A percentile compares a stretch with the other conserved stretches of the same genome.
These are phyloP conservation scores for Ceratina calcarata DNA, from an alignment of 1,140 invertebrate genomes.

Conservation along the genomic window DNA sequence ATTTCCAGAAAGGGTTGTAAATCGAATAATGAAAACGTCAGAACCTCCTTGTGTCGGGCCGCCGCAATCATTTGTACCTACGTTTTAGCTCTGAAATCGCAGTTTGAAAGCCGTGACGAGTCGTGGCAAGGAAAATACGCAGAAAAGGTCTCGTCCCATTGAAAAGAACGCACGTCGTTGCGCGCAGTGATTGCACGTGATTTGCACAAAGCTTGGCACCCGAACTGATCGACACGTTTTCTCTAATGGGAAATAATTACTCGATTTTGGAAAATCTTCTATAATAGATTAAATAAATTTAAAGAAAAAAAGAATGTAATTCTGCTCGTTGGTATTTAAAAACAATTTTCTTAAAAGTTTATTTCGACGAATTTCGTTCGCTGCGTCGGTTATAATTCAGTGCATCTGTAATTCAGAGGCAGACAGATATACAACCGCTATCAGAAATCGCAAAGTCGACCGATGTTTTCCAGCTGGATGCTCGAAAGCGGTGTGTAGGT, in stretches of 20 bases:
- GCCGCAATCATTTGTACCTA: constrained; percentile 57
- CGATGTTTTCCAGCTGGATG: constrained; percentile 10
- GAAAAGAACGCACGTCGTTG: not conserved
- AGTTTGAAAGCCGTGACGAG: constrained; percentile 37
- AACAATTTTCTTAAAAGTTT: no score
- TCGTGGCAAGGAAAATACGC: constrained; percentile 43
- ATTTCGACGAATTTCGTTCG: not conserved
- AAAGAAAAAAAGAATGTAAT: no score
- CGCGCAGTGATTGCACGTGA: not conserved
- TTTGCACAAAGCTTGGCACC: no score
- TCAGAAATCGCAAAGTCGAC: constrained; percentile 14
- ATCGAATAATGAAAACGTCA: constrained; percentile 68
- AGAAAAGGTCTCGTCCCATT: constrained; percentile 11
- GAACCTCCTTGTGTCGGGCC: constrained; percentile 57
- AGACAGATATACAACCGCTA: constrained; percentile 6
- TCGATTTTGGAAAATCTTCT: no score
- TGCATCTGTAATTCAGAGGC: not conserved
- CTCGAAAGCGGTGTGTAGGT: not conserved
- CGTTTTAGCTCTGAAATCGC: constrained; percentile 57
- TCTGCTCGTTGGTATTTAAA: no score
- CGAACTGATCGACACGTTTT: no score
- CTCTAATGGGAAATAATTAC: no score
- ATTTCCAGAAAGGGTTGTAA: constrained; percentile 67
- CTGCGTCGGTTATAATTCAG: not conserved
- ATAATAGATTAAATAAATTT: no score